Evolutionary conservation across 2,888 invertebrate genomes (phyloP).

Genomic region (Esperia sulphurella): DNA sequence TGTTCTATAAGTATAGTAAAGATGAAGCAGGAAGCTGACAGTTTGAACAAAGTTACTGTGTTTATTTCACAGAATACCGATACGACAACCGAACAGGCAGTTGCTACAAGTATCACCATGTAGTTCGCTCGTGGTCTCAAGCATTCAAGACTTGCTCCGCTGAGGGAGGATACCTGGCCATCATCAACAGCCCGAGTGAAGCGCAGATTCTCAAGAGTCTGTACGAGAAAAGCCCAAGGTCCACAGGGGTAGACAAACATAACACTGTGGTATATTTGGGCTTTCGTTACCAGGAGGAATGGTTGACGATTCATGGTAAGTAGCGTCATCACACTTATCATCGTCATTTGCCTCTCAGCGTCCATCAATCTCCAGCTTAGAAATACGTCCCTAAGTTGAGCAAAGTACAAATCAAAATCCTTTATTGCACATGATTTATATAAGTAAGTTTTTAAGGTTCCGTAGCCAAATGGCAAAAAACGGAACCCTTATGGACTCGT

Average conservation of each 20-base stretch:
- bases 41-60: too few relatives aligned
- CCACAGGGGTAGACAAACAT: conserved; percentile 7
- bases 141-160: conserved; percentile 23
- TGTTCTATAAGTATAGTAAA: too few relatives aligned
- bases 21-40: too few relatives aligned
- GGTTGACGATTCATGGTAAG: conserved; percentile 32
- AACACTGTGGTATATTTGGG: conserved; percentile 15
- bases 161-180: conserved; percentile 25
- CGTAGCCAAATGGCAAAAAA: too few relatives aligned
- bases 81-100: conserved; percentile 19
- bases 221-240: conserved; percentile 13
- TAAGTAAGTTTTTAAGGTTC: too few relatives aligned
- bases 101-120: conserved; percentile 29
- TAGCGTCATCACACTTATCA: too few relatives aligned
- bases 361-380: too few relatives aligned
- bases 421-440: too few relatives aligned
- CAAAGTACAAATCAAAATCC: too few relatives aligned
- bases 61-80: not conserved
- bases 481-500: too few relatives aligned
- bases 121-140: conserved; percentile 17
- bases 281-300: conserved; percentile 28
- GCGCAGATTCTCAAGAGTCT: conserved; percentile 22
- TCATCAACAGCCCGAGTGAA: conserved; percentile 26
- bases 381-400: too few relatives aligned
- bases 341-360: too few relatives aligned